phyloP scores from a whole-genome alignment of 2,888 invertebrate genomes.

The Lasiommata megera region DNA sequence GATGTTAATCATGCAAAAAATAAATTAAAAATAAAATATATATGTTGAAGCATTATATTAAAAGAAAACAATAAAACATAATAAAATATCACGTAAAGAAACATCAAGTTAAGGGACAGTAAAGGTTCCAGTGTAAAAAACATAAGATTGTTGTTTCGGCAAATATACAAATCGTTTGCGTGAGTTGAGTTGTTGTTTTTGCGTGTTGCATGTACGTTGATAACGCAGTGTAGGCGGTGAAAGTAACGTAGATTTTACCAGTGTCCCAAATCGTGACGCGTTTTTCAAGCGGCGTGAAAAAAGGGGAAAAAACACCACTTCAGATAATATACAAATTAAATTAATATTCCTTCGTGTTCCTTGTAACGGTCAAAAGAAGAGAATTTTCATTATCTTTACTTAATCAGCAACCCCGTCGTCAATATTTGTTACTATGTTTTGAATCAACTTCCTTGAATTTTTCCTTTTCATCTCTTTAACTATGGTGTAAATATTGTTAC shows the following conservation, averaged over 20 bases:
- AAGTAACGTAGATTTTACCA: slow-evolving; percentile 72
- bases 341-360: slow-evolving; percentile 19
- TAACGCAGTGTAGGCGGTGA: slow-evolving; percentile 53
- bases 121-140: not conserved
- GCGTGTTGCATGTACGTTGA: slow-evolving; percentile 28
- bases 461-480: too few relatives aligned
- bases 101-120: not conserved
- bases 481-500: too few relatives aligned
- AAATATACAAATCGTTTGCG: not conserved
- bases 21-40: not conserved
- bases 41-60: not conserved
- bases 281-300: slow-evolving; percentile 79
- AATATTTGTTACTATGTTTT: too few relatives aligned
- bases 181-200: not conserved
- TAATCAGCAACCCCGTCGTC: not conserved
- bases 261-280: slow-evolving; percentile 79
- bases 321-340: slow-evolving; percentile 47
- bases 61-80: not conserved
- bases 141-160: not conserved
- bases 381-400: not conserved
- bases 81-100: not conserved
- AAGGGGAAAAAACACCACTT: slow-evolving; percentile 78
- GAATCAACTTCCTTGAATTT: too few relatives aligned
- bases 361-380: slow-evolving; percentile 23
- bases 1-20: not conserved